Evolutionary conservation across 2,797 vertebrate species (phyloP), one percentile per base, ranked within the genome.

Genomic region (Chelonia mydas): DNA sequence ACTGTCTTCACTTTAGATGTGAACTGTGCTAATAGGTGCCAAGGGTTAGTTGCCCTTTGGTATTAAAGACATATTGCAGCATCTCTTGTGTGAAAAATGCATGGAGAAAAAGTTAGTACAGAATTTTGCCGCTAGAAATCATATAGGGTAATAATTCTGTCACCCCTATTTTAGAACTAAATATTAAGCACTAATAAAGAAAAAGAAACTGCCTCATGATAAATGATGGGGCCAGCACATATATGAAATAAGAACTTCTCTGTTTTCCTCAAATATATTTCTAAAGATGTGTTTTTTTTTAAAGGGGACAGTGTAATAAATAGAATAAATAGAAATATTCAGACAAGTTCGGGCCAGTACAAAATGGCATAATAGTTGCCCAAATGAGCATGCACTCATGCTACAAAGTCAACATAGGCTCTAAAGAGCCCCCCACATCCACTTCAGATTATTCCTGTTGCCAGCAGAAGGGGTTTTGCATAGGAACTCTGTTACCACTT

Each of bases 351-450:
- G 17, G 15, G 2, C 7, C 51, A 83, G 37, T 0, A 0, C 31
- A 21, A 88, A n/a, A 0, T 45, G 41, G 25, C 76, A 6, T 1
- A 47, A 11, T 2, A 23, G 5, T 76, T 72, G 76, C 11, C 50
- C 49, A 68, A 37, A 81, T 23, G 37, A 0, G 0, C 45, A 37
- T 1, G 37, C 3, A 3, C 6, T 74, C 51, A 0, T 6, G 12
- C 41, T 76, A 16, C 41, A 41, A 6, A 55, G 33, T 33, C 54
- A 4, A 65, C 41, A 13, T 2, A 47, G 37, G 4, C 19, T 88
- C 8, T 53, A 72, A 11, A 19, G 8, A 57, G 49, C 5, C 61
- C 49, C 5, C 19, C 17, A 7, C 25, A 72, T 3, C 47, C 49
- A 79, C 79, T 54, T 7, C 13, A 74, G 61, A 59, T 47, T 5